Conservation (phyloP, 2,113 vertebrate genomes). For the Epinephelus moara region DNA sequence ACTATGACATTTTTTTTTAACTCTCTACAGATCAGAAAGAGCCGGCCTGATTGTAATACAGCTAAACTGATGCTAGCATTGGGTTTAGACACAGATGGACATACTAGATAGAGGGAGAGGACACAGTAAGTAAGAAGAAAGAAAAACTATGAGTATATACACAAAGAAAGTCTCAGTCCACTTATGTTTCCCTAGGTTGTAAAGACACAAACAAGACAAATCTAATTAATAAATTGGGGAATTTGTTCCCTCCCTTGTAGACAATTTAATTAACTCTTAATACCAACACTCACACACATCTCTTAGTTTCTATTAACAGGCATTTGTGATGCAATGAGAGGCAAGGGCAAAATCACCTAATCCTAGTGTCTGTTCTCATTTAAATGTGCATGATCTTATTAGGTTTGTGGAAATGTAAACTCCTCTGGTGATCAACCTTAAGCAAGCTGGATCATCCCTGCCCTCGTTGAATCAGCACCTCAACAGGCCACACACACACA, state of each 20-base stretch:
- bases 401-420: constrained; percentile 24
- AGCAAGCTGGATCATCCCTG: constrained; percentile 5
- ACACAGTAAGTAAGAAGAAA: background rate
- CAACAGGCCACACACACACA: constrained; percentile 2
- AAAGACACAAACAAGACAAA: constrained; percentile 17
- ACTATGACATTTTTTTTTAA: constrained; percentile 3
- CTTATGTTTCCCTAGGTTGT: background rate
- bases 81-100: background rate
- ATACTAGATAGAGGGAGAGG: background rate
- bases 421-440: constrained; percentile 13
- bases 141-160: background rate
- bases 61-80: background rate
- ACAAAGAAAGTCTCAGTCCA: background rate
- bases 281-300: background rate
- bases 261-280: constrained; percentile 23
- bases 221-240: background rate
- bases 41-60: constrained; percentile 12
- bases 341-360: constrained; percentile 2
- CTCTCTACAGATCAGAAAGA: constrained; percentile 17
- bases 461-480: background rate
- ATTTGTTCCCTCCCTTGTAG: background rate
- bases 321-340: background rate
- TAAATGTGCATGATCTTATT: constrained; percentile 6
- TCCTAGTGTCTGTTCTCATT: constrained; percentile 19
- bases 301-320: constrained; percentile 14